Evolutionary conservation across 2,113 vertebrate genomes (phyloP), one percentile per base, ranked within the genome.

Genomic region (Vidua chalybeata): DNA sequence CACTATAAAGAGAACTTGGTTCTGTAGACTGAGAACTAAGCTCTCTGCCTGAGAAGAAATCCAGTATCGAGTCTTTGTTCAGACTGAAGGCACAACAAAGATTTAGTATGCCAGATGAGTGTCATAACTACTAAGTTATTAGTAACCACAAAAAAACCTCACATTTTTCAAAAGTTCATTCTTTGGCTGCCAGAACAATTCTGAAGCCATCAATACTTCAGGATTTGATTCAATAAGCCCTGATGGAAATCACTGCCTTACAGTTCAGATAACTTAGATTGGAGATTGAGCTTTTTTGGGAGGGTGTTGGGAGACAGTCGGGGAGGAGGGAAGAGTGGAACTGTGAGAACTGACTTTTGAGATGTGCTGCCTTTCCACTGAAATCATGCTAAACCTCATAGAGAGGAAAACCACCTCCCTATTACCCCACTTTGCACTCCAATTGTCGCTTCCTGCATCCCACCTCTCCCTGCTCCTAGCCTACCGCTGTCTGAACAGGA

Each of bases 231-330:
- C 62, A 66, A 43, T 26, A 28, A 69, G 7, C 4, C 27, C 35
- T 51, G 35, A 54, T 31, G 39, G 66, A 69, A 92, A 71, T 72
- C 9, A 62, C 1, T 78, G 74, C 9, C 9, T 62, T 35, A 16
- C 17, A 45, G 15, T 31, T 59, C 33, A 37, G 10, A 8, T 19
- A 30, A 55, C 26, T 46, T 33, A 13, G 9, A 6, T 5, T 87
- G 33, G 39, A 55, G 35, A 73, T 7, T 27, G 10, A 16, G 15
- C 3, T 69, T 45, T 41, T 51, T 59, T 27, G 0, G 5, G 2
- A 3, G 11, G 18, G 18, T 2, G 18, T 4, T 45, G 15, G 17
- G 22, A 20, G 8, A 15, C 59, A 19, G 35, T 16, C 10, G 0
- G 18, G 41, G 35, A 28, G 16, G 31, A 11, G 7, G 21, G 7